These are phyloP conservation scores for Dryococelus australis DNA, from an alignment of 2,888 invertebrate genomes.

Conservation along the genomic window DNA sequence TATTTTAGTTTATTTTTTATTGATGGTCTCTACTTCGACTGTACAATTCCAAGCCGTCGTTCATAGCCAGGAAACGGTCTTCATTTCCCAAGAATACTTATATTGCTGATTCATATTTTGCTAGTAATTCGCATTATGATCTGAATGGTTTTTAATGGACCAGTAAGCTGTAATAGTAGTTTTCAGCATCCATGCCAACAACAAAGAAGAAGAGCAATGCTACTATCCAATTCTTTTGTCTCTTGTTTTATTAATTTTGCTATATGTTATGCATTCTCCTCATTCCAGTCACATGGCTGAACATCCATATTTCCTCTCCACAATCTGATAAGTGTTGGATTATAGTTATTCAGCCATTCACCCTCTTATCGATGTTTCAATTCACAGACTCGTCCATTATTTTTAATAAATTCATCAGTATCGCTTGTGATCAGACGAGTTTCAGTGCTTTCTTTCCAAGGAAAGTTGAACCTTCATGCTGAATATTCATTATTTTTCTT, in stretches of 20 bases:
- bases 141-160: neutral
- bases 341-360: conserved; percentile 53
- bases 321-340: conserved; percentile 48
- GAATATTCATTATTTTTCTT: conserved; percentile 41
- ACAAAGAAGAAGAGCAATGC: conserved; percentile 44
- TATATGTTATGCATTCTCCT: conserved; percentile 51
- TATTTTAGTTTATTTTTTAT: too few relatives aligned
- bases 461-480: conserved; percentile 45
- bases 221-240: conserved; percentile 39
- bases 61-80: too few relatives aligned
- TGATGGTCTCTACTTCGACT: too few relatives aligned
- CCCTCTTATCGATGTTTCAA: neutral
- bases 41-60: too few relatives aligned
- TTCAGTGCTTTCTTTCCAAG: conserved; percentile 31
- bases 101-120: neutral
- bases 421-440: neutral
- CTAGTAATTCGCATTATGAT: neutral
- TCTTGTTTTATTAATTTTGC: conserved; percentile 45
- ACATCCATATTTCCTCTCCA: conserved; percentile 55
- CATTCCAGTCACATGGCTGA: conserved; percentile 53
- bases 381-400: neutral
- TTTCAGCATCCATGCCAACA: neutral
- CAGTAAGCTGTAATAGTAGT: neutral
- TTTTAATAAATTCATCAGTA: neutral
- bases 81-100: neutral